These are phyloP conservation scores for Athalia cordata DNA, from an alignment of 2,888 invertebrate species.

Conservation along the genomic window DNA sequence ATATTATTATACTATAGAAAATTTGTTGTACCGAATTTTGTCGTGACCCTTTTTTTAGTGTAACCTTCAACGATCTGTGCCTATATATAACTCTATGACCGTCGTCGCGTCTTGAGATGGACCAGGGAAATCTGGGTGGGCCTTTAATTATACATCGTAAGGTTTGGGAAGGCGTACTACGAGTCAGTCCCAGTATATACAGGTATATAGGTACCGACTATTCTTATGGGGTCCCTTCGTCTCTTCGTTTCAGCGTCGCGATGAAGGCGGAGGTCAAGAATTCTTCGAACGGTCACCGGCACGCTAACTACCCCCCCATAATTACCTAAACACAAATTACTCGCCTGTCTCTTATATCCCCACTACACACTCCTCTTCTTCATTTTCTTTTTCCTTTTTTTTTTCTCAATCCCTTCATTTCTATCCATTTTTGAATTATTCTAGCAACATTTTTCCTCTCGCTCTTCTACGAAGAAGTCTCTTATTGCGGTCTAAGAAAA, in stretches of 20 bases:
- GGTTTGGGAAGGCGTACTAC: slow-evolving; percentile 43
- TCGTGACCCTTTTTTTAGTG: too few relatives aligned
- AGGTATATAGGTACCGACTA: not conserved
- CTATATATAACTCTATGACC: slow-evolving; percentile 25
- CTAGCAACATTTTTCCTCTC: not conserved
- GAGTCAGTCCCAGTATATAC: slow-evolving; percentile 26
- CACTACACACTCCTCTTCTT: not conserved
- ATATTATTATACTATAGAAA: too few relatives aligned
- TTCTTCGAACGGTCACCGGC: slow-evolving; percentile 36
- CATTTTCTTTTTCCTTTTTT: not conserved
- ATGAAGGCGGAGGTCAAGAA: slow-evolving; percentile 41
- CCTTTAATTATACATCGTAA: slow-evolving; percentile 43
- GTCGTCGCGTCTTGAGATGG: slow-evolving; percentile 9
- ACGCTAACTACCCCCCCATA: slow-evolving; percentile 39
- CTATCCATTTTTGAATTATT: not conserved
- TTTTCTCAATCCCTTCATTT: not conserved
- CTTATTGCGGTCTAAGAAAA: too few relatives aligned
- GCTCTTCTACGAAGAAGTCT: not conserved
- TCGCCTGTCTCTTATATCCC: slow-evolving; percentile 23
- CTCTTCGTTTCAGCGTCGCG: slow-evolving; percentile 25
- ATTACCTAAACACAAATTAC: slow-evolving; percentile 43
- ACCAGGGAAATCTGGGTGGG: slow-evolving; percentile 41
- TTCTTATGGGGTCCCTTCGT: not conserved
- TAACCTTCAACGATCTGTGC: not conserved
- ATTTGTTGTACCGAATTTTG: too few relatives aligned